A percentile compares a stretch with the other conserved stretches of the same genome.
phyloP scores from a whole-genome alignment of 2,113 vertebrate species.

The Donacobius atricapilla region DNA sequence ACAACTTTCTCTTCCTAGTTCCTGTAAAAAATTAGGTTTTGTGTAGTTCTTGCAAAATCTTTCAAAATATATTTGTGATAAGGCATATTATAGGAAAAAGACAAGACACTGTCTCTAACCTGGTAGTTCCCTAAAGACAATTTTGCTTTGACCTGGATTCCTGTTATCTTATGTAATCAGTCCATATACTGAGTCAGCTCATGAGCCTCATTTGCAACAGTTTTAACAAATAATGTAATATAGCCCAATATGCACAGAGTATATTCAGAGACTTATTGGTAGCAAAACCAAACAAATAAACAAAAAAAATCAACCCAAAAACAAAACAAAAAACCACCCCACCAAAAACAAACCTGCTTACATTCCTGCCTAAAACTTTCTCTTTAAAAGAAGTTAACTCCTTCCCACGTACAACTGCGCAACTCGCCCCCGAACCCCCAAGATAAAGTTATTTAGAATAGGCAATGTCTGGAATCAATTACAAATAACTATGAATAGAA shows the following conservation, averaged over 20 bases:
- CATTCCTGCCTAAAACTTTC: neutral
- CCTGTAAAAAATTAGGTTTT: neutral
- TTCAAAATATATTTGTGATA: neutral
- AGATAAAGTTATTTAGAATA: neutral
- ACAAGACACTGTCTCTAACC: neutral
- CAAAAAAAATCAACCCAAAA: too few relatives aligned
- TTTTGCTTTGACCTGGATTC: conserved; percentile 26
- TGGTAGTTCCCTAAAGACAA: neutral
- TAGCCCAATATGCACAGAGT: neutral
- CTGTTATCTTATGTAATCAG: neutral
- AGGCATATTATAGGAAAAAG: neutral
- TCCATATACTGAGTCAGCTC: neutral
- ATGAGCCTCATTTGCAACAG: neutral
- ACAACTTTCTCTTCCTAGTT: neutral
- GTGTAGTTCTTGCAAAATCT: neutral
- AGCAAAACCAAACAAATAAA: neutral
- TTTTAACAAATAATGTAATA: neutral
- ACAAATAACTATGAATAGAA: neutral
- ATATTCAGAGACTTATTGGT: neutral
- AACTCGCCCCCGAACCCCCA: rapidly evolving
- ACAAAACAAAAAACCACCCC: too few relatives aligned
- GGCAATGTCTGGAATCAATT: neutral
- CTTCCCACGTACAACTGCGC: neutral
- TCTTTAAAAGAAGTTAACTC: neutral
- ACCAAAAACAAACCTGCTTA: neutral